phyloP scores from a whole-genome alignment of 2,888 invertebrate genomes.

The Limnephilus marmoratus region DNA sequence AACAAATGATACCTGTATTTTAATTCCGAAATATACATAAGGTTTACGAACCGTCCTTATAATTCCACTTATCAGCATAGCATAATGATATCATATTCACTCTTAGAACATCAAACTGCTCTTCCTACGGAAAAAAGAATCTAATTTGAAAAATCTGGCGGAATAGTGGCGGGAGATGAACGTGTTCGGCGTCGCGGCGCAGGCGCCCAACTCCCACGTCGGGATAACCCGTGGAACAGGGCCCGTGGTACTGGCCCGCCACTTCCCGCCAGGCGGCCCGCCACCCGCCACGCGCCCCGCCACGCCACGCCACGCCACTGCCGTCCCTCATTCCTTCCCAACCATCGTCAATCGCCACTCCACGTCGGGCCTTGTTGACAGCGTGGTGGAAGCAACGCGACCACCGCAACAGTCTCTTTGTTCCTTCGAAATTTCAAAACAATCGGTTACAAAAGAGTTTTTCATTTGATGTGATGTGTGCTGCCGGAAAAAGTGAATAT shows the following conservation, averaged over 20 bases:
- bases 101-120: not conserved
- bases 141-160: not conserved
- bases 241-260: not conserved
- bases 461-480: not conserved
- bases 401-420: not conserved
- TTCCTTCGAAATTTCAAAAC: not conserved
- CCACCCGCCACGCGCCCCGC: conserved; percentile 56
- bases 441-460: not conserved
- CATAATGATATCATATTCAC: not conserved
- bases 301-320: conserved; percentile 59
- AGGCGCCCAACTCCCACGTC: not conserved
- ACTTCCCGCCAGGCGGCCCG: conserved; percentile 69
- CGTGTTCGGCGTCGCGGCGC: conserved; percentile 69
- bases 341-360: not conserved
- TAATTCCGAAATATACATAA: not conserved
- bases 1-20: not conserved
- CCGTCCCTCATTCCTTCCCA: conserved; percentile 17
- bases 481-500: not conserved
- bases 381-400: not conserved
- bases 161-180: conserved; percentile 70
- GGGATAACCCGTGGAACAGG: not conserved
- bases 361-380: conserved; percentile 17
- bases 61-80: not conserved
- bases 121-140: not conserved
- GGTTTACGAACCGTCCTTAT: not conserved